These are phyloP conservation scores for Coenonympha arcania DNA, from an alignment of 2,888 invertebrate species.

Conservation along the genomic window DNA sequence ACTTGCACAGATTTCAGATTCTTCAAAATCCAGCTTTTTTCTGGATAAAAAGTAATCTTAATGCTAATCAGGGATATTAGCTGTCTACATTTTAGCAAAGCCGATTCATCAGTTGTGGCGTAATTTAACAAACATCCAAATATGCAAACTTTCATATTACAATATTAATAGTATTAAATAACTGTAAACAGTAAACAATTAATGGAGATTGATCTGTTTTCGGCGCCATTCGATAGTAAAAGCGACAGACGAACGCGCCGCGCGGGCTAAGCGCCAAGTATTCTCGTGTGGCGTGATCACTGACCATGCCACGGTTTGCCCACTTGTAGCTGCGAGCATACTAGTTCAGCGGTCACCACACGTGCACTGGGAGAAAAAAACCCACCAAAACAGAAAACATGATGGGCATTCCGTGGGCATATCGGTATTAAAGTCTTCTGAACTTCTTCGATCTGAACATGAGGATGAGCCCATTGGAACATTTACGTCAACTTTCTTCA, in stretches of 20 bases:
- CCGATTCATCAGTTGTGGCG: too few relatives aligned
- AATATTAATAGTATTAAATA: not conserved
- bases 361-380: not conserved
- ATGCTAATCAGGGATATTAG: too few relatives aligned
- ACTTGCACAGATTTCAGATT: too few relatives aligned
- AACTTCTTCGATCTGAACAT: too few relatives aligned
- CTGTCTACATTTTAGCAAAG: too few relatives aligned
- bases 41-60: too few relatives aligned
- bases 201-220: constrained; percentile 9
- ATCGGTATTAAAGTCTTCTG: too few relatives aligned
- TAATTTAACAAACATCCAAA: too few relatives aligned
- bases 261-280: constrained; percentile 53
- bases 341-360: not conserved
- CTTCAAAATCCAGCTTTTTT: too few relatives aligned
- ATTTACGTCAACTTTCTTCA: too few relatives aligned
- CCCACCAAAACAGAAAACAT: not conserved
- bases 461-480: too few relatives aligned
- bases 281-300: constrained; percentile 58
- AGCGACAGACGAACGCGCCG: constrained; percentile 46
- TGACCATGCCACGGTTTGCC: constrained; percentile 40
- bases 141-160: not conserved
- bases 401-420: too few relatives aligned
- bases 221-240: constrained; percentile 10
- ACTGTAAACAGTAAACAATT: not conserved
- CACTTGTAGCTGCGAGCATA: constrained; percentile 1